Percentiles rank a stretch among this genome's conserved stretches.
Evolutionary conservation across 2,888 invertebrate species (phyloP).

Genomic region (Holacanthella duospinosa): DNA sequence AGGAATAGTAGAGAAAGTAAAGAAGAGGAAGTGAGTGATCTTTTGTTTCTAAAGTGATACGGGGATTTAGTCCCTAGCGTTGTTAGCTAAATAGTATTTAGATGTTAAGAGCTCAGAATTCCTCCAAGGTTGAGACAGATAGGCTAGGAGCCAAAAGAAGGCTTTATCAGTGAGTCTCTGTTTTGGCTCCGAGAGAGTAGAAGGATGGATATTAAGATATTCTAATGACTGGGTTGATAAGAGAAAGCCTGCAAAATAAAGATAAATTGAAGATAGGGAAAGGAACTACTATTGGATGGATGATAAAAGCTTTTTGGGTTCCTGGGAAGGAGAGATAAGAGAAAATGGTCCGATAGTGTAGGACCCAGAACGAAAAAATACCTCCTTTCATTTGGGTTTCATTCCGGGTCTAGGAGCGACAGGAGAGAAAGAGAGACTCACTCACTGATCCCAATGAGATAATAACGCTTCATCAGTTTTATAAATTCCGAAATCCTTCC

Average conservation of each 20-base stretch:
- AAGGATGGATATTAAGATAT: conserved; percentile 41
- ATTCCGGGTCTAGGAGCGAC: conserved; percentile 3
- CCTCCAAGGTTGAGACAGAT: too few relatives aligned
- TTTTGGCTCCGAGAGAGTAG: conserved; percentile 32
- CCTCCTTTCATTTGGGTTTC: conserved; percentile 18
- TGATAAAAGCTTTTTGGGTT: conserved; percentile 35
- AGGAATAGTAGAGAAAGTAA: too few relatives aligned
- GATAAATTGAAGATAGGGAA: conserved; percentile 38
- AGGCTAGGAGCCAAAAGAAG: neutral
- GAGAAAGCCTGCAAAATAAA: conserved; percentile 39
- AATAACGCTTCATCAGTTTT: conserved; percentile 32
- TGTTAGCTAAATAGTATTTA: neutral
- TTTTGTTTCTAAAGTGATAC: neutral
- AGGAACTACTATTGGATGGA: conserved; percentile 33
- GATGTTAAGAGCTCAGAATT: neutral
- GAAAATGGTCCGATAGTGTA: conserved; percentile 30
- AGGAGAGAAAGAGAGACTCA: conserved; percentile 11
- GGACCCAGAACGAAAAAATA: neutral
- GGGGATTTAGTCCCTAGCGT: neutral
- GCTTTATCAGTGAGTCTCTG: conserved; percentile 37
- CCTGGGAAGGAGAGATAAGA: conserved; percentile 37
- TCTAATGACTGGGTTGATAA: conserved; percentile 40
- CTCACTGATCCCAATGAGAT: conserved; percentile 22
- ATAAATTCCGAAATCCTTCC: conserved; percentile 21
- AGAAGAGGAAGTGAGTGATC: too few relatives aligned